Percentiles rank a stretch among this genome's conserved stretches.
phyloP scores from a whole-genome alignment of 2,113 vertebrate species.

The Arothron firmamentum region DNA sequence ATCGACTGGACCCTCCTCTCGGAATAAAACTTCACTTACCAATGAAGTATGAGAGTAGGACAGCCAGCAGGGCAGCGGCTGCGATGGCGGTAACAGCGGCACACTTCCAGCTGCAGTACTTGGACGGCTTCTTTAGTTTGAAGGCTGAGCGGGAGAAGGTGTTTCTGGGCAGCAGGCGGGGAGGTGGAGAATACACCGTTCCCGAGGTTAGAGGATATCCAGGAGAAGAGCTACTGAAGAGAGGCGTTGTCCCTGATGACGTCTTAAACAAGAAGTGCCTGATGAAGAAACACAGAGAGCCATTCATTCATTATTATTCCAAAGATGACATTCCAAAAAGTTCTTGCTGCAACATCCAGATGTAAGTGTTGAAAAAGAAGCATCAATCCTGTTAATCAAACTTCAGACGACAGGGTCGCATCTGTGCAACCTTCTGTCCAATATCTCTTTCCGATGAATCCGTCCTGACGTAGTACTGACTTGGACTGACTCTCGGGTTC shows the following conservation, averaged over 20 bases:
- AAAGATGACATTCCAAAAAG: too few species aligned
- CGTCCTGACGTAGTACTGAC: conserved; percentile 52
- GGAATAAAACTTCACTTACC: conserved; percentile 74
- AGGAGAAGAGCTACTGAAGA: conserved; percentile 97
- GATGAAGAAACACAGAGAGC: conserved; percentile 3
- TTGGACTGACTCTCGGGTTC: conserved; percentile 32
- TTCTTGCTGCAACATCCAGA: too few species aligned
- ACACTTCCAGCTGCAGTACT: conserved; percentile 99
- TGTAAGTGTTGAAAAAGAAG: background rate
- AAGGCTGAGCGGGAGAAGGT: conserved; percentile 98
- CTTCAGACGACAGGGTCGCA: conserved; percentile 40
- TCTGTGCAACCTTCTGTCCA: conserved; percentile 42
- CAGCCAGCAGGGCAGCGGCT: conserved; percentile 89
- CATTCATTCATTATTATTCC: background rate
- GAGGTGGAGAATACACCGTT: conserved; percentile 96
- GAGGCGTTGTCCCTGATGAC: conserved; percentile 94
- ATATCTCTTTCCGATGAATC: conserved; percentile 44
- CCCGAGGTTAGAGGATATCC: conserved; percentile 97
- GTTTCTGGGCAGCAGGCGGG: conserved; percentile 93
- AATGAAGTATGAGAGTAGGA: conserved; percentile 95
- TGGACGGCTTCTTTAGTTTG: conserved; percentile 98
- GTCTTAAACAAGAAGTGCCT: conserved; percentile 99
- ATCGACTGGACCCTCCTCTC: conserved; percentile 6
- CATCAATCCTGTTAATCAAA: background rate
- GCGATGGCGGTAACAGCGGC: conserved; percentile 93